Evolutionary conservation across 2,113 vertebrate genomes (phyloP), one percentile per base, ranked within the genome.

Genomic region (Cyphomyrus discorhynchus): DNA sequence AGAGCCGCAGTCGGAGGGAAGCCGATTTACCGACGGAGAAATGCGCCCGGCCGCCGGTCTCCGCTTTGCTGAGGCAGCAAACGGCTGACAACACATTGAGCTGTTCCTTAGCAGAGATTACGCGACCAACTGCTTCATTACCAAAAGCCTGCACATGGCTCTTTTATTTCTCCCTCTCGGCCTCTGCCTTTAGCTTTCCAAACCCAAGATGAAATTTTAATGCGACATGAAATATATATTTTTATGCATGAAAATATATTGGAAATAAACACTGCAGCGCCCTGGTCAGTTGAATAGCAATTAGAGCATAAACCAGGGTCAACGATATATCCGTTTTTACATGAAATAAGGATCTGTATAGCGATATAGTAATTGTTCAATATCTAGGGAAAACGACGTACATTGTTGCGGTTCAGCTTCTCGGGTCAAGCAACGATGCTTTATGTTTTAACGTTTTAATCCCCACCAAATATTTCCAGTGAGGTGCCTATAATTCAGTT

Each of bases 11-110:
- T 93, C 93, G 93, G 93, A 94, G 82, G 42, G 42, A 35, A 13
- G 39, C 42, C 19, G 86, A 87, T 31, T 58, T 50, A 17, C 86
- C 53, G 88, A 93, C 94, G 92, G 94, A 93, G 92, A 89, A 91
- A 92, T 91, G 62, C 92, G 91, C 93, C 91, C 90, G 91, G 89
- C 86, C 89, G 92, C 94, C 94, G 93, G 93, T 95, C 95, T 93
- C 93, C 90, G 93, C 93, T 92, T 92, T 94, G 94, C 95, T 95
- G 94, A 95, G 93, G 90, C 95, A 94, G 94, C 94, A 94, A 92
- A 94, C 94, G 92, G 91, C 90, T 42, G 80, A 93, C 86, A 90
- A 83, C 90, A 83, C 86, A 88, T 82, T 77, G 90, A 90, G 90
- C 87, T 88, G 86, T 84, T 90, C 70, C 70, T 90, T 90, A 87